Evolutionary conservation across 2,113 vertebrate genomes (phyloP).

Genomic region (Zapus hudsonius): DNA sequence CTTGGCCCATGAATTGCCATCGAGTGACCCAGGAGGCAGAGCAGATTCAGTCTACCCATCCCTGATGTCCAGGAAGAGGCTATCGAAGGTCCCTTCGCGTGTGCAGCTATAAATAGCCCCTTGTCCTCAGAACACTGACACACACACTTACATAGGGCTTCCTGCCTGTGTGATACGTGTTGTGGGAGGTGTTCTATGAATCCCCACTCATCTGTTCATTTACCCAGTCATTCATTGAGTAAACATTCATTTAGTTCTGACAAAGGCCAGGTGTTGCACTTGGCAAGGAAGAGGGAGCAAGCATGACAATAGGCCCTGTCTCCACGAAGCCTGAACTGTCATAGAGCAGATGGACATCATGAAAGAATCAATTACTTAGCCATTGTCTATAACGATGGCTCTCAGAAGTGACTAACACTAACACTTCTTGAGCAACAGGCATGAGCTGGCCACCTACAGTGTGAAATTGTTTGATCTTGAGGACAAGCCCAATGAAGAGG

Average conservation of each 20-base stretch:
- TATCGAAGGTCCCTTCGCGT: not conserved
- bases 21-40: not conserved
- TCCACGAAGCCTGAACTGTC: conserved; percentile 12
- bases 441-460: not conserved
- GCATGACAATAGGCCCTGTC: not conserved
- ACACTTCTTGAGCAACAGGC: not conserved
- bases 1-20: not conserved
- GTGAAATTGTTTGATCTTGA: not conserved
- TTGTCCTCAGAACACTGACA: not conserved
- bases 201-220: not conserved
- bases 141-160: not conserved
- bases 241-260: not conserved
- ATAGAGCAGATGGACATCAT: not conserved
- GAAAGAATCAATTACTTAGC: not conserved
- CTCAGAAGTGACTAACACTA: not conserved
- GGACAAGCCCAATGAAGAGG: not conserved
- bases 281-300: not conserved
- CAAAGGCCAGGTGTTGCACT: not conserved
- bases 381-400: not conserved
- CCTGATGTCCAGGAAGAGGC: not conserved
- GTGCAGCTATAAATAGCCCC: not conserved
- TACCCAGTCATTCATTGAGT: not conserved
- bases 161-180: not conserved
- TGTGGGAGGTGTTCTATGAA: not conserved
- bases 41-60: not conserved